Conservation (phyloP, 2,113 vertebrate species). For the Melanotaenia duboulayi region DNA sequence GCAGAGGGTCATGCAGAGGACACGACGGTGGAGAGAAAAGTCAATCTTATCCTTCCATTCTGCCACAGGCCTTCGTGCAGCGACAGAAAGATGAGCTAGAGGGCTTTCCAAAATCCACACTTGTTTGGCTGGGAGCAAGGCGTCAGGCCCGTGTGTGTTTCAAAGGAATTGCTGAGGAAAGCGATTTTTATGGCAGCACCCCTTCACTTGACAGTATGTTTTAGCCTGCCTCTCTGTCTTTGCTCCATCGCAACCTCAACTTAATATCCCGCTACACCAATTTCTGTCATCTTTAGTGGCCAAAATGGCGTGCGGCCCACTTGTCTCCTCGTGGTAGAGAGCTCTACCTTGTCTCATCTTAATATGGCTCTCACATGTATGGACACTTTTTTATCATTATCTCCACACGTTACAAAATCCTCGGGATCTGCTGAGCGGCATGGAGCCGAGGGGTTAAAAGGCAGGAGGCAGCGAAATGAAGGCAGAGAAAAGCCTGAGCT, state of each 20-base stretch:
- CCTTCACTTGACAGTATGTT: conserved; percentile 66
- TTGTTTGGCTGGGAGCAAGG: conserved; percentile 70
- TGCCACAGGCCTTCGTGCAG: conserved; percentile 63
- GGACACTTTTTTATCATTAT: conserved; percentile 40
- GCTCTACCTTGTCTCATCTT: conserved; percentile 31
- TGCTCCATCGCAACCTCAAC: conserved; percentile 46
- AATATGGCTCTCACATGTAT: conserved; percentile 19
- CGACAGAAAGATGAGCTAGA: conserved; percentile 72
- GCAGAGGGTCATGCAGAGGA: conserved; percentile 69
- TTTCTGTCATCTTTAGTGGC: conserved; percentile 54
- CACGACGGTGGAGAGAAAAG: conserved; percentile 62
- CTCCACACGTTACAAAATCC: conserved; percentile 37
- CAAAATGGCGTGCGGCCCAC: conserved; percentile 50
- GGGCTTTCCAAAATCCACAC: conserved; percentile 78
- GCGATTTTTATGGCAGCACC: conserved; percentile 61
- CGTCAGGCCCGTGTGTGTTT: conserved; percentile 65
- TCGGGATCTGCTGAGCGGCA: conserved; percentile 25
- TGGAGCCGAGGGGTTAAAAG: conserved; percentile 56
- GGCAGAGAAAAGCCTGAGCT: conserved; percentile 53
- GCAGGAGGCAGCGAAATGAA: conserved; percentile 44
- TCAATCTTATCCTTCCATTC: conserved; percentile 72
- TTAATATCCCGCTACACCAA: conserved; percentile 47
- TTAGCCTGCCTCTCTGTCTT: conserved; percentile 55
- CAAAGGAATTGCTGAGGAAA: conserved; percentile 76
- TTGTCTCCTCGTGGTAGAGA: conserved; percentile 29